These are phyloP conservation scores for Boloria selene DNA, from an alignment of 2,888 invertebrate genomes.

Conservation along the genomic window DNA sequence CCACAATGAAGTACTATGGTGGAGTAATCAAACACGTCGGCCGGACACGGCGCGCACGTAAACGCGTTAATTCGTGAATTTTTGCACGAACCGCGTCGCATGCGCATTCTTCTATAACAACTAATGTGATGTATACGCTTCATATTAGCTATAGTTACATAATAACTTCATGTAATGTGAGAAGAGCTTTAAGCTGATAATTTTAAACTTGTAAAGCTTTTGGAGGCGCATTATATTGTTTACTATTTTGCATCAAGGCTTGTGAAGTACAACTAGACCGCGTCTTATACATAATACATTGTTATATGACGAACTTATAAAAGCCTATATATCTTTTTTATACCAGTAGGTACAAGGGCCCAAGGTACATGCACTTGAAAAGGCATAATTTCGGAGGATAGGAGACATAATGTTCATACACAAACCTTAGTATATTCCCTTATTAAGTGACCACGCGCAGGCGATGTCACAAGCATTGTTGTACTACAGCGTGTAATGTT, in stretches of 20 bases:
- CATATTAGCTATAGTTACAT: background rate
- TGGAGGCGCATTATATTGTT: no score
- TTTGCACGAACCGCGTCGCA: constrained; percentile 62
- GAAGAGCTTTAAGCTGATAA: no score
- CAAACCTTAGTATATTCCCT: background rate
- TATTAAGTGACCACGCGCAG: background rate
- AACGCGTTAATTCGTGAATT: constrained; percentile 55
- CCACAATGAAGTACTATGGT: background rate
- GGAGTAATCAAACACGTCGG: background rate
- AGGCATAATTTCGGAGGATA: no score
- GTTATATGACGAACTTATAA: no score
- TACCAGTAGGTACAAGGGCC: no score
- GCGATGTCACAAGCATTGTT: constrained; percentile 28
- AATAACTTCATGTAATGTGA: background rate
- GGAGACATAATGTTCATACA: no score
- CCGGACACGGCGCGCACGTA: constrained; percentile 35
- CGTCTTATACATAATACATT: no score
- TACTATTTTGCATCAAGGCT: no score
- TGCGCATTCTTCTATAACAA: constrained; percentile 49
- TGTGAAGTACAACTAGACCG: no score
- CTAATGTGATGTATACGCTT: constrained; percentile 6
- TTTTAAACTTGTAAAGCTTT: no score
- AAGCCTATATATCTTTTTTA: no score
- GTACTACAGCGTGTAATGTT: constrained; percentile 26
- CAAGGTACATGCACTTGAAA: no score